Percentiles rank a stretch among this genome's conserved stretches.
phyloP scores from a whole-genome alignment of 1,140 invertebrate species.

The Dreissena rostriformis region DNA sequence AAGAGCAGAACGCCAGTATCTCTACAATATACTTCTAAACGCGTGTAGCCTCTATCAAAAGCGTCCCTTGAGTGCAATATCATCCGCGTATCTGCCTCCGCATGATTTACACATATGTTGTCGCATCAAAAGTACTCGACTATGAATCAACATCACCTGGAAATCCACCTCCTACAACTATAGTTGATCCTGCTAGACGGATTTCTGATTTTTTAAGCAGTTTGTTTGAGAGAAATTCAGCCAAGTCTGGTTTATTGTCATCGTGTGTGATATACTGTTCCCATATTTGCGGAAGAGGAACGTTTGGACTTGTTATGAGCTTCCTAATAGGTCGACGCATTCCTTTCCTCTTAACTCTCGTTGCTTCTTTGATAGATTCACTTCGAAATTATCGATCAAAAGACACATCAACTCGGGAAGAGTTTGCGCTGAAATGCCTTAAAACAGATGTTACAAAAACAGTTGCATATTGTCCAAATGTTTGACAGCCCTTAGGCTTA shows the following conservation, averaged over 20 bases:
- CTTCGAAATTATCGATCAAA: neutral
- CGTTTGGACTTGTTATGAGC: neutral
- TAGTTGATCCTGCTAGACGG: neutral
- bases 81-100: neutral
- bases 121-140: neutral
- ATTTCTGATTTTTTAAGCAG: neutral
- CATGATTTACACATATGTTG: neutral
- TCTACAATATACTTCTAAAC: neutral
- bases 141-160: neutral
- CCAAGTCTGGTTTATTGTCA: neutral
- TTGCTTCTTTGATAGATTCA: neutral
- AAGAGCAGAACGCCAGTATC: neutral
- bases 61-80: neutral
- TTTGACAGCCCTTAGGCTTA: neutral
- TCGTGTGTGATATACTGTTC: neutral
- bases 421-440: neutral
- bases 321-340: neutral
- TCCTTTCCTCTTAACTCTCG: neutral
- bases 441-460: neutral
- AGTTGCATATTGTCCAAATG: neutral
- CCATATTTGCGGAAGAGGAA: neutral
- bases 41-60: neutral
- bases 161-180: slow-evolving; percentile 2
- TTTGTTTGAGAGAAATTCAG: neutral
- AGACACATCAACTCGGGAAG: neutral